phyloP scores from a whole-genome alignment of 2,113 vertebrate genomes.

The Hemibagrus wyckioides region DNA sequence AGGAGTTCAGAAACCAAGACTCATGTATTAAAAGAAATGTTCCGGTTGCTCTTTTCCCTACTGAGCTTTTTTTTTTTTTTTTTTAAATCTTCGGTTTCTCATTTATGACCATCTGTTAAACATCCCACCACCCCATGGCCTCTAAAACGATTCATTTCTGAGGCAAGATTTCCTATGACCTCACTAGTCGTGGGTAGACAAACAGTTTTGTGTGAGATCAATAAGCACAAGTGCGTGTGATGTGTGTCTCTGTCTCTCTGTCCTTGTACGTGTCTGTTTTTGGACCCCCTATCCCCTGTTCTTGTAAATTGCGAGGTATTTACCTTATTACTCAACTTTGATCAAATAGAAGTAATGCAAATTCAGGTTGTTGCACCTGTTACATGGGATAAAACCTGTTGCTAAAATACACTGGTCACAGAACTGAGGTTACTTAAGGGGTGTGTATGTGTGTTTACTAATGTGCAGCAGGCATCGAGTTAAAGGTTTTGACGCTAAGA shows the following conservation, averaged over 20 bases:
- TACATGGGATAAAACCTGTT: neutral
- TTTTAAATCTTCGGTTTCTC: neutral
- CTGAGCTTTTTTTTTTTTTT: too few species aligned
- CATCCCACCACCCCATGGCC: neutral
- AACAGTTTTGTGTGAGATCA: too few species aligned
- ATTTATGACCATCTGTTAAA: neutral
- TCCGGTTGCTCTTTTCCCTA: neutral
- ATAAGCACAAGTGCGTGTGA: neutral
- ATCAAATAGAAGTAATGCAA: neutral
- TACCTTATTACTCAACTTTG: neutral
- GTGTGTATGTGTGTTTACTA: neutral
- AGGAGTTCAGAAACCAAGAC: conserved; percentile 3
- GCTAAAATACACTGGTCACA: neutral
- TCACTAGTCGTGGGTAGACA: neutral
- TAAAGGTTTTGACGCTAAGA: conserved; percentile 17
- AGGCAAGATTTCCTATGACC: neutral
- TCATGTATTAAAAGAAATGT: neutral
- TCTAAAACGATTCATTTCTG: neutral
- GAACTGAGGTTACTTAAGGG: neutral
- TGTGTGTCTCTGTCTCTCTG: neutral
- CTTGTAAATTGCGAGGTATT: neutral
- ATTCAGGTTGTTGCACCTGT: neutral
- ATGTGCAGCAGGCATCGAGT: neutral
- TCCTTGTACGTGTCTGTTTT: neutral
- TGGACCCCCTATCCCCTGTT: neutral